phyloP scores from a whole-genome alignment of 2,113 vertebrate species.

The Hassar affinis region DNA sequence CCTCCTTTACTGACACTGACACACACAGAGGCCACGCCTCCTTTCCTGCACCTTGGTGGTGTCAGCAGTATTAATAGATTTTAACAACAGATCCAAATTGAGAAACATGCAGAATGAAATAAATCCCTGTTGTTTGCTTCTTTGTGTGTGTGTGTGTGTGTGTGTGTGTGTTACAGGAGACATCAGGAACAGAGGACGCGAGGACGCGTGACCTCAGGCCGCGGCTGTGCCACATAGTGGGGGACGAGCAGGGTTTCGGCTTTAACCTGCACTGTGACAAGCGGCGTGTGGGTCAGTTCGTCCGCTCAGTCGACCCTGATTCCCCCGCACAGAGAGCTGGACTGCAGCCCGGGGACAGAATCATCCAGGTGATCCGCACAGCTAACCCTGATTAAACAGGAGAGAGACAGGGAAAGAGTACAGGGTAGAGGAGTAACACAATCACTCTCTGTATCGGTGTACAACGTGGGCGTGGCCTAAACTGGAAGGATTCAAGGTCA shows the following conservation, averaged over 20 bases:
- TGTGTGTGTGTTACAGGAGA: constrained; percentile 58
- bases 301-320: constrained; percentile 84
- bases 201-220: constrained; percentile 75
- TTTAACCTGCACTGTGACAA: constrained; percentile 95
- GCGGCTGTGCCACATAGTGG: constrained; percentile 83
- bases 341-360: constrained; percentile 81
- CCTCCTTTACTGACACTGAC: no score
- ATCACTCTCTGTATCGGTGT: background rate
- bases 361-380: constrained; percentile 81
- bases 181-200: constrained; percentile 60
- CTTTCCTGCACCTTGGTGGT: background rate
- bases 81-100: background rate
- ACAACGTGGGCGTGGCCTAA: background rate
- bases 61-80: background rate
- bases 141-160: background rate
- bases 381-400: constrained; percentile 48
- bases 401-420: background rate
- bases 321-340: constrained; percentile 80
- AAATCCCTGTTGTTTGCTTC: background rate
- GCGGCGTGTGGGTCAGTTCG: constrained; percentile 82
- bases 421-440: background rate
- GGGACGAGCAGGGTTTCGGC: constrained; percentile 82
- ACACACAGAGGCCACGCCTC: no score
- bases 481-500: background rate
- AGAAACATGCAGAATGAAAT: background rate